phyloP scores from a whole-genome alignment of 2,797 vertebrate genomes.

The Gorsachius magnificus region DNA sequence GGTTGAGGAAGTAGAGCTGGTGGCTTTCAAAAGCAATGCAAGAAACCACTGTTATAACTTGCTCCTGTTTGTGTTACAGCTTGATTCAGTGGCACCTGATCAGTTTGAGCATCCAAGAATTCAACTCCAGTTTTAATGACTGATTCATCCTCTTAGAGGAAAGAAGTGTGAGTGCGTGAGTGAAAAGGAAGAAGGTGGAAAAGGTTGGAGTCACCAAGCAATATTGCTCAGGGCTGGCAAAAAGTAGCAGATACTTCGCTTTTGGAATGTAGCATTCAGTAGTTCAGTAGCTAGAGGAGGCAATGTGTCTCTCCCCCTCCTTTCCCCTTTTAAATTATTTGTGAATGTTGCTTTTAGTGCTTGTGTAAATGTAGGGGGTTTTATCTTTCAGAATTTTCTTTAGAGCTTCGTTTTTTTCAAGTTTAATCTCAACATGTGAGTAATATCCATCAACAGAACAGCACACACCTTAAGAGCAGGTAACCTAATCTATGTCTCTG shows the following conservation, averaged over 20 bases:
- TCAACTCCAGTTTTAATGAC: background rate
- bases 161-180: background rate
- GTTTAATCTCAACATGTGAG: background rate
- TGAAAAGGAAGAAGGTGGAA: background rate
- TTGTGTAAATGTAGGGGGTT: background rate
- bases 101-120: background rate
- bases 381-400: background rate
- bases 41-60: background rate
- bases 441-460: background rate
- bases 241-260: background rate
- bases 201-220: background rate
- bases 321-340: background rate
- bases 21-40: background rate
- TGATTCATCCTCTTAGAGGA: background rate
- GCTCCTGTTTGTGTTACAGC: background rate
- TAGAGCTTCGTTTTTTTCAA: background rate
- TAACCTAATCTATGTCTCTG: background rate
- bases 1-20: background rate
- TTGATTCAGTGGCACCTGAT: background rate
- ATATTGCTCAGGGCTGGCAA: background rate
- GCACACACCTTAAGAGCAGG: background rate
- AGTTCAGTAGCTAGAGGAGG: background rate
- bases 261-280: background rate
- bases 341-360: background rate
- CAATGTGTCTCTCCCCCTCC: rapidly evolving